Conservation (phyloP, 30 jellyfish, hydroid and myxozoan species). For the Pseudorhiza aurosa region DNA sequence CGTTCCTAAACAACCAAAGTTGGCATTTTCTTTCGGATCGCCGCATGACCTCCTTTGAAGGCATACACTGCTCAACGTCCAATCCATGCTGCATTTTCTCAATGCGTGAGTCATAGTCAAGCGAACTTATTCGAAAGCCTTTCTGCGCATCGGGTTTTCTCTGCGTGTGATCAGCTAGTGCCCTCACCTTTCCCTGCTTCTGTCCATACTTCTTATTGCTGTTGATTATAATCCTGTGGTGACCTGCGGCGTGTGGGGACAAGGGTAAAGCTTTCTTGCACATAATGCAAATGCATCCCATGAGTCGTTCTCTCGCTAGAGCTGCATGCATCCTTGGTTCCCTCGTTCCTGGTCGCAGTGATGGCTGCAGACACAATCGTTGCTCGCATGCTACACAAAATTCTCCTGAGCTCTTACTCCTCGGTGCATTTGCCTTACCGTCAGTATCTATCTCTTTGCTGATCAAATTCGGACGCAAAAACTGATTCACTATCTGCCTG, state of each 20-base stretch:
- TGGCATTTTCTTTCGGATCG: slow-evolving; percentile 60
- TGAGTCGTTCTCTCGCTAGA: background rate
- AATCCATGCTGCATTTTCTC: slow-evolving; percentile 31
- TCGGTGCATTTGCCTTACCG: background rate
- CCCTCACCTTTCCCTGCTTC: background rate
- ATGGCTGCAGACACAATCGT: slow-evolving; percentile 24
- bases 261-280: slow-evolving; percentile 46
- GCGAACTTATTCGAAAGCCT: slow-evolving; percentile 45
- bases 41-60: slow-evolving; percentile 60
- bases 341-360: slow-evolving; percentile 2
- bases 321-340: background rate
- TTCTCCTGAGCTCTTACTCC: background rate
- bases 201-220: background rate
- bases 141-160: background rate
- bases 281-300: slow-evolving; percentile 55
- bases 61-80: slow-evolving; percentile 45
- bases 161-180: background rate
- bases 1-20: slow-evolving; percentile 48
- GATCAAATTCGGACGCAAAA: background rate
- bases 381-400: slow-evolving; percentile 55
- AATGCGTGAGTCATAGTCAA: slow-evolving; percentile 62
- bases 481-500: slow-evolving; percentile 9
- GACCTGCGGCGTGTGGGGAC: slow-evolving; percentile 31
- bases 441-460: background rate
- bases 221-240: background rate